Conservation (phyloP, 2,113 vertebrate species). For the Parus major region DNA sequence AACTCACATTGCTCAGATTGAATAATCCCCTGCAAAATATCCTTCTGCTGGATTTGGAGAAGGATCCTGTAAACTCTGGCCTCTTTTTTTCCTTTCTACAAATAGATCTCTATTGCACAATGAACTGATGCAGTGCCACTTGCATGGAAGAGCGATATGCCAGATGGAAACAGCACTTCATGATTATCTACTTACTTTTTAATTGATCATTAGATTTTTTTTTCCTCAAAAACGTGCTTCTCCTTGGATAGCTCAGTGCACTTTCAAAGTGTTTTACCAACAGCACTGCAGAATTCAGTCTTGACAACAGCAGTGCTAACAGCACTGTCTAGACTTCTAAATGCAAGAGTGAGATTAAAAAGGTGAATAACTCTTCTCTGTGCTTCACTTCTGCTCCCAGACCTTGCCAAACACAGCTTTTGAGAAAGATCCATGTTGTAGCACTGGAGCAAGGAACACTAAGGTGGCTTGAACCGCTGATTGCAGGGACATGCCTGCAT, state of each 20-base stretch:
- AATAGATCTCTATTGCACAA: not conserved
- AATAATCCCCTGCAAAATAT: not conserved
- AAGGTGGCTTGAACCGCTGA: not conserved
- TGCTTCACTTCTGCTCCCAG: not conserved
- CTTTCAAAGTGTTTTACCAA: not conserved
- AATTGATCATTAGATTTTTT: not conserved
- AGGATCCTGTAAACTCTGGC: not conserved
- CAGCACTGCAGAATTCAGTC: not conserved
- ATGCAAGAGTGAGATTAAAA: not conserved
- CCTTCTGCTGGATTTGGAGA: not conserved
- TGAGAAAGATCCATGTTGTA: not conserved
- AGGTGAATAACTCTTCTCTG: not conserved
- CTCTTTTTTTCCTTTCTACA: not conserved
- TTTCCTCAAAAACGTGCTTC: not conserved
- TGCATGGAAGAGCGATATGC: fast-evolving
- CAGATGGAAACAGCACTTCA: not conserved
- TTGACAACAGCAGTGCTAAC: not conserved
- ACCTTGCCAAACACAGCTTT: not conserved
- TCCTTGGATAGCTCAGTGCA: fast-evolving
- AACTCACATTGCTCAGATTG: not conserved
- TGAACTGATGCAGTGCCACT: not conserved
- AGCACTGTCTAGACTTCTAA: not conserved
- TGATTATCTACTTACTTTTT: not conserved
- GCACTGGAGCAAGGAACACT: not conserved
- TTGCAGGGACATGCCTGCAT: not conserved